These are phyloP conservation scores for Tethea ocularis DNA, from an alignment of 2,888 invertebrate genomes.

Conservation along the genomic window DNA sequence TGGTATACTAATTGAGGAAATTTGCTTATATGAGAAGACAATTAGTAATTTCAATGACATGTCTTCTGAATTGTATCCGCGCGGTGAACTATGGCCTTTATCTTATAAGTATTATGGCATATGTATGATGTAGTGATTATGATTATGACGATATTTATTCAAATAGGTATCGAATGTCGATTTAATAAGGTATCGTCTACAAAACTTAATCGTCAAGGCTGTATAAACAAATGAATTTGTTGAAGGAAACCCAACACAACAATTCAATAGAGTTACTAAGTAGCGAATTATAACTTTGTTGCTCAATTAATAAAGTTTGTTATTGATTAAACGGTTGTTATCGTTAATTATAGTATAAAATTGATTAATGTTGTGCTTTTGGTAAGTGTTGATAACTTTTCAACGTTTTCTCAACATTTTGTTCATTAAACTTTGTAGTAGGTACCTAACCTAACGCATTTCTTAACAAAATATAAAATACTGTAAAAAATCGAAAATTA, in stretches of 20 bases:
- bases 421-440: no score
- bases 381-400: not conserved
- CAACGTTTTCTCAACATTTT: no score
- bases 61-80: no score
- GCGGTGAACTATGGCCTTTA: no score
- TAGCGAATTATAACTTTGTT: conserved; percentile 21
- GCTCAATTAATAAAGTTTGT: conserved; percentile 23
- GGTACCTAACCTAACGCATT: no score
- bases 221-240: not conserved
- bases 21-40: no score
- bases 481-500: no score
- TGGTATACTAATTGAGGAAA: no score
- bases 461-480: no score
- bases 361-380: conserved; percentile 25
- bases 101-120: no score
- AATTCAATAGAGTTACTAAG: not conserved
- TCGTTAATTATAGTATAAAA: conserved; percentile 27
- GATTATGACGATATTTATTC: not conserved
- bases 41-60: no score
- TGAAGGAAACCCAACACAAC: not conserved
- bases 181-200: not conserved
- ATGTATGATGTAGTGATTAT: not conserved
- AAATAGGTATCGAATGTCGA: not conserved
- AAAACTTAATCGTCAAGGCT: not conserved
- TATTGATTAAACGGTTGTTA: conserved; percentile 12